Evolutionary conservation across 1,140 invertebrate species (phyloP).

Genomic region (Chrysomallon squamiferum): DNA sequence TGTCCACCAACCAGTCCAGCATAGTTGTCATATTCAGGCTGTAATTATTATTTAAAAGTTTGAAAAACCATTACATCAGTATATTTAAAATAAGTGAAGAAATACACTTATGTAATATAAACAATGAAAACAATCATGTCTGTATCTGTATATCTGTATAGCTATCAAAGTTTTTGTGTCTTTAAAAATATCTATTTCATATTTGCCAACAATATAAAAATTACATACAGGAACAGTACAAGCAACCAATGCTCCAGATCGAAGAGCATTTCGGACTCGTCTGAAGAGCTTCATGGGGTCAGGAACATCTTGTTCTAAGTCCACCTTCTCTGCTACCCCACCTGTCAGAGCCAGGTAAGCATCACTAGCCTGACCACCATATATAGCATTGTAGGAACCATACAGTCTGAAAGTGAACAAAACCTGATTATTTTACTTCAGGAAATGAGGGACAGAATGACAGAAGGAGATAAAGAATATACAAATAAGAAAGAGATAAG

Average conservation of each 20-base stretch:
- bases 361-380: slow-evolving; percentile 56
- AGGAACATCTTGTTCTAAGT: slow-evolving; percentile 19
- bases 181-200: no score
- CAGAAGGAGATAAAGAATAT: no score
- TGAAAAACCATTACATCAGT: no score
- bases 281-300: slow-evolving; percentile 25
- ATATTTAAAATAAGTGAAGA: no score
- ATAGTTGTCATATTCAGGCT: slow-evolving; percentile 22
- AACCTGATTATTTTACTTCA: neutral
- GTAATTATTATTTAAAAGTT: slow-evolving; percentile 3
- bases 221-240: slow-evolving; percentile 48
- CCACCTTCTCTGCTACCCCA: slow-evolving; percentile 53
- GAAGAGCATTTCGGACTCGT: slow-evolving; percentile 38
- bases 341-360: slow-evolving; percentile 56
- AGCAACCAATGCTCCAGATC: slow-evolving; percentile 33
- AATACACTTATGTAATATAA: no score
- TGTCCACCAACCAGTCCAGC: slow-evolving; percentile 38
- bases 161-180: no score
- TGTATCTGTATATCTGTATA: no score
- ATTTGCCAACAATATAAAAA: no score
- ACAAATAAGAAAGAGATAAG: no score
- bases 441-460: no score
- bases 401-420: slow-evolving; percentile 39
- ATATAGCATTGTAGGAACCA: slow-evolving; percentile 51
- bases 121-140: no score